Base-by-base conservation (phyloP, 2,797 vertebrate species). In the Paratrypauchen microcephalus region DNA sequence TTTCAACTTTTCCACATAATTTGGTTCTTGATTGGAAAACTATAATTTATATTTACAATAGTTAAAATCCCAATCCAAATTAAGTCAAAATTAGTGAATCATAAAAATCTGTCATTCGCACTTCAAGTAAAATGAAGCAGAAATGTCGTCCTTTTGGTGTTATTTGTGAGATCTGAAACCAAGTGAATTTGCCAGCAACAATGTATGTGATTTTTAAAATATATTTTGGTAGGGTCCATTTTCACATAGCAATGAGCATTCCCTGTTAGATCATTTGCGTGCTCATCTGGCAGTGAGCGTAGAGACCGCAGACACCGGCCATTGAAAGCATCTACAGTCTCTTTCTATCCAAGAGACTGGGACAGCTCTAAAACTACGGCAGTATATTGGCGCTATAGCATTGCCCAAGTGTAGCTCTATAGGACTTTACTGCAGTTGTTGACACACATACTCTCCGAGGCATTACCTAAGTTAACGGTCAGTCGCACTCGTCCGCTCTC, bases 401-500 rank as follows among this genome's bases (percentile, higher is more conserved):
- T 69, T 65, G 70, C 72, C 39, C 50, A 45, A 79, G 56, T 68
- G 32, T 69, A 54, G 61, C 65, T 70, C 48, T 47, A 47, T 55
- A 47, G 65, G 66, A 63, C 68, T 78, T 71, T 74, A 68, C 72
- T 69, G 75, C 79, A 56, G 58, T 69, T 69, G 76, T 55, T 50
- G 11, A 69, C 62, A 69, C 56, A 23, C 60, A 21, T 60, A 24
- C 61, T 60, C 76, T 75, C 75, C 72, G 59, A 79, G 73, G 74
- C 75, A 68, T 94, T 99, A 99, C 98, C 97, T 97, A 99, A 92
- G 82, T 99, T 99, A 90, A 99, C 96, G 77, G 96, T 98, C 84
- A 99, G 93, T 67, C 97, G 96, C 83, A 99, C 96, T 1, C 96
- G 95, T 67, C 97, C 97, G 16, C 95, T 95, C 71, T 99, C 97